phyloP scores from a whole-genome alignment of 2,797 vertebrate genomes.

The Antrozous pallidus region DNA sequence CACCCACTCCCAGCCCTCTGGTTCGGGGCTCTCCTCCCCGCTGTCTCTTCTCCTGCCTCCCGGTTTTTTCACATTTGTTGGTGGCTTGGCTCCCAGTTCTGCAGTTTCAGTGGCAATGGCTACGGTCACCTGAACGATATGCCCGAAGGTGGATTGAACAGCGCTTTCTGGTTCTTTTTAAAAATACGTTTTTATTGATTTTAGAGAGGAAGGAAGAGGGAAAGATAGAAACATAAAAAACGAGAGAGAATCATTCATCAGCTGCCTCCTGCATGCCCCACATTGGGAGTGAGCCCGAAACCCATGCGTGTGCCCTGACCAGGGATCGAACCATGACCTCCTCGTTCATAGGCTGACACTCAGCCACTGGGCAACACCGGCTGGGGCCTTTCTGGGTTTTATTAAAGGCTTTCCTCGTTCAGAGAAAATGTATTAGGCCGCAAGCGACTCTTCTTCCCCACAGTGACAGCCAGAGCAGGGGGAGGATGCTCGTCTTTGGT shows the following conservation, averaged over 20 bases:
- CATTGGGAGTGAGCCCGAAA: no score
- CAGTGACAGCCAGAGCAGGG: not conserved
- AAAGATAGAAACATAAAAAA: no score
- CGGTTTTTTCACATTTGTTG: slow-evolving; percentile 33
- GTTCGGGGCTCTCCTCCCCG: not conserved
- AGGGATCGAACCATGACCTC: no score
- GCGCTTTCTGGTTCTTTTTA: slow-evolving; percentile 35
- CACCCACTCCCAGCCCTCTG: not conserved
- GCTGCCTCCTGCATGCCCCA: no score
- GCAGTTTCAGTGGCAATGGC: not conserved
- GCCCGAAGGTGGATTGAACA: slow-evolving; percentile 27
- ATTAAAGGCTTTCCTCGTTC: not conserved
- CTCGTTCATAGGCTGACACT: no score
- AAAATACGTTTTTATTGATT: no score
- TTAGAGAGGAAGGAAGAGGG: no score
- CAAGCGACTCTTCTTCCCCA: not conserved
- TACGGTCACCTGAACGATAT: not conserved
- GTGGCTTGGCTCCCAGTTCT: not conserved
- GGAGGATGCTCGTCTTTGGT: not conserved
- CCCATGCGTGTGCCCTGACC: no score
- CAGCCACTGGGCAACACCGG: no score
- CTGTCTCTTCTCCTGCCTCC: not conserved
- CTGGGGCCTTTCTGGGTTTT: slow-evolving; percentile 22
- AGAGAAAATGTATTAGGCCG: not conserved
- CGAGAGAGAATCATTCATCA: no score